Evolutionary conservation across 2,888 invertebrate genomes (phyloP).

Genomic region (Tromatobia lineatoria): DNA sequence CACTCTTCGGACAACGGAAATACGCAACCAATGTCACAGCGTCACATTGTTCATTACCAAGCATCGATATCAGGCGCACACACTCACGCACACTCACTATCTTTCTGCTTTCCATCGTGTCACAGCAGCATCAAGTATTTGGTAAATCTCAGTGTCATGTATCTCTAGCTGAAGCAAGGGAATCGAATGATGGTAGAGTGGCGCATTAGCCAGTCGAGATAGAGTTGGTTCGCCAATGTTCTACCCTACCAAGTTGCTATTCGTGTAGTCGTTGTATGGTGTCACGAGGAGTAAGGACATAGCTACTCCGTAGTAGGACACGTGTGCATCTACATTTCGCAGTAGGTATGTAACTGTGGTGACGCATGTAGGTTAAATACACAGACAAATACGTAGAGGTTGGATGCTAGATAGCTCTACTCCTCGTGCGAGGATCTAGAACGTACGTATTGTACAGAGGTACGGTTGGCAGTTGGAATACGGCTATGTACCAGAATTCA

Average conservation of each 20-base stretch:
- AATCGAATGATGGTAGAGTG: constrained; percentile 28
- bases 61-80: too few species aligned
- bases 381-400: constrained; percentile 62
- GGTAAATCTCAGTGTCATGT: constrained; percentile 14
- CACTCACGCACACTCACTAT: not conserved
- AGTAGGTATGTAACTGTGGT: constrained; percentile 60
- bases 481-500: constrained; percentile 28
- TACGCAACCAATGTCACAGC: too few species aligned
- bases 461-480: constrained; percentile 27
- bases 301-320: constrained; percentile 31
- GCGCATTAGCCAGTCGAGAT: not conserved
- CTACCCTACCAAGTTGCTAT: constrained; percentile 55
- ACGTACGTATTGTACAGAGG: constrained; percentile 34
- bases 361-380: constrained; percentile 68
- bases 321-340: constrained; percentile 30
- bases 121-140: constrained; percentile 15
- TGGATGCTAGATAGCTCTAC: constrained; percentile 25
- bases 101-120: not conserved
- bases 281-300: constrained; percentile 37
- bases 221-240: constrained; percentile 47
- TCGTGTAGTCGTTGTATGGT: constrained; percentile 47
- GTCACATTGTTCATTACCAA: too few species aligned
- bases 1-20: too few species aligned
- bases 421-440: constrained; percentile 55
- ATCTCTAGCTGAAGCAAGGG: not conserved